These are phyloP conservation scores for Laterallus jamaicensis DNA, from an alignment of 2,113 vertebrate species.

Conservation along the genomic window DNA sequence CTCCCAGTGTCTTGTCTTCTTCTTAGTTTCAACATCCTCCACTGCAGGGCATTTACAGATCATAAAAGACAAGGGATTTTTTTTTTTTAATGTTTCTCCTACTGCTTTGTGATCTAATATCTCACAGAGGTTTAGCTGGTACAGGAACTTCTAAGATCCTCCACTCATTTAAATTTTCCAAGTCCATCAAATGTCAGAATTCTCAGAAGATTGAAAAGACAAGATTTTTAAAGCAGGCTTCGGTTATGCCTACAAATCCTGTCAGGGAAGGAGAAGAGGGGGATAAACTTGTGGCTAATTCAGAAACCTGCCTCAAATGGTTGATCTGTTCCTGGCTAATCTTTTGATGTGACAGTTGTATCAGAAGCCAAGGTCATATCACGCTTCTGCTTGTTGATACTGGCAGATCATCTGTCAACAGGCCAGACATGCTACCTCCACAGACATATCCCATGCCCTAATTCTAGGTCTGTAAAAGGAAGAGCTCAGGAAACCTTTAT, in stretches of 20 bases:
- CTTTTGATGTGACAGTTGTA: slow-evolving; percentile 23
- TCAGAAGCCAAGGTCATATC: slow-evolving; percentile 35
- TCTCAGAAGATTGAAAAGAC: background rate
- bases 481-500: background rate
- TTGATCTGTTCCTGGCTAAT: background rate
- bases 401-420: background rate
- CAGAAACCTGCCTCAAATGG: slow-evolving; percentile 17
- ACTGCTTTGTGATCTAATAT: background rate
- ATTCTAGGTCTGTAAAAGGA: background rate
- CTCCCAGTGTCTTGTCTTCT: background rate
- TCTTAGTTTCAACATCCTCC: background rate
- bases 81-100: background rate
- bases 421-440: background rate
- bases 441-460: background rate
- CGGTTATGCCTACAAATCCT: background rate
- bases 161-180: slow-evolving; percentile 6
- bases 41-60: background rate
- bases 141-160: background rate
- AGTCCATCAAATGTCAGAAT: background rate
- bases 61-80: background rate
- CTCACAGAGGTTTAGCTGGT: background rate
- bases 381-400: background rate
- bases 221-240: background rate
- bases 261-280: background rate
- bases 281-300: slow-evolving; percentile 15